Percentiles rank a stretch among this genome's conserved stretches.
Evolutionary conservation across 30 jellyfish, hydroid and myxozoan genomes (phyloP).

Genomic region (Aurelia aurita): DNA sequence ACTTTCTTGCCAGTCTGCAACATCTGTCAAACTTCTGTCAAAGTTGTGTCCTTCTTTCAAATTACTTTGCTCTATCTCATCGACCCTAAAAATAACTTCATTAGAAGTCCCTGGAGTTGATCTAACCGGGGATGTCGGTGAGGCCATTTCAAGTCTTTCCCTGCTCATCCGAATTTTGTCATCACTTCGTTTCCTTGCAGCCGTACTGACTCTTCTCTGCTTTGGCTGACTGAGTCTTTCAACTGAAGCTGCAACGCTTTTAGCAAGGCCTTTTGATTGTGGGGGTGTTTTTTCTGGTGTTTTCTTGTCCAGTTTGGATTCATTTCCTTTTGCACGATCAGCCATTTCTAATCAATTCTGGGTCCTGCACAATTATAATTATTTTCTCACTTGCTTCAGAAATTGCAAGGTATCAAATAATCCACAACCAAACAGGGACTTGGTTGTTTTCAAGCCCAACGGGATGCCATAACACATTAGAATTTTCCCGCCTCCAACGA

Average conservation of each 20-base stretch:
- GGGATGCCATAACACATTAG: too few relatives aligned
- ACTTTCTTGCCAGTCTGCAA: neutral
- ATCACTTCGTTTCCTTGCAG: neutral
- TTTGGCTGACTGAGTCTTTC: conserved; percentile 80
- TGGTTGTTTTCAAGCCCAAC: too few relatives aligned
- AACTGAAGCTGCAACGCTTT: conserved; percentile 67
- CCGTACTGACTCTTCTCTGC: neutral
- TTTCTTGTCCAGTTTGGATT: neutral
- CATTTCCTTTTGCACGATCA: neutral
- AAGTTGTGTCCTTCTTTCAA: neutral
- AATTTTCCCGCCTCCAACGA: too few relatives aligned
- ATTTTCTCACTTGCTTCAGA: too few relatives aligned
- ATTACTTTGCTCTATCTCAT: too few relatives aligned
- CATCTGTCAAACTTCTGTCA: neutral
- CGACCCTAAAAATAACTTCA: neutral
- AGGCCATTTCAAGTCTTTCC: conserved; percentile 22
- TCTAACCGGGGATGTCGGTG: neutral
- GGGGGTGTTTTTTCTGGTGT: conserved; percentile 9
- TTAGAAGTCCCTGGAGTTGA: neutral
- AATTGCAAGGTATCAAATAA: too few relatives aligned
- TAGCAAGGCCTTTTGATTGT: neutral
- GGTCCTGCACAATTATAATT: too few relatives aligned
- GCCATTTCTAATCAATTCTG: neutral
- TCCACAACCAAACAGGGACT: too few relatives aligned
- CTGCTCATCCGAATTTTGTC: neutral